These are phyloP conservation scores for Chaetodon auriga DNA, from an alignment of 2,113 vertebrate genomes.

Conservation along the genomic window DNA sequence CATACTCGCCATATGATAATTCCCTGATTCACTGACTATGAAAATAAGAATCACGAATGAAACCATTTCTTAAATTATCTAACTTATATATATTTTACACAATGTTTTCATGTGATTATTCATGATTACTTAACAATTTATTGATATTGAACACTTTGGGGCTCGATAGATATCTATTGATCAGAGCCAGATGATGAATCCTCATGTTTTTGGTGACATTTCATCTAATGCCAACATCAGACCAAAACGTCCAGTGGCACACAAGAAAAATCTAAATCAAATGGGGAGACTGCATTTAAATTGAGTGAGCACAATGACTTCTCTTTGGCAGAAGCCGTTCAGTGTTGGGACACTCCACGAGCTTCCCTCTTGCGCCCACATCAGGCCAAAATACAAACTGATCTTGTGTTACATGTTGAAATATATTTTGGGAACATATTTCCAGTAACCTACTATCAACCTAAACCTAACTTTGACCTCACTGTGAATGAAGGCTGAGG, in stretches of 20 bases:
- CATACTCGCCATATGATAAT: too few species aligned
- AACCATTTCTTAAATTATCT: not conserved
- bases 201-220: not conserved
- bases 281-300: not conserved
- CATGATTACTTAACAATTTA: not conserved
- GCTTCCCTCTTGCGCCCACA: conserved; percentile 27
- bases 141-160: not conserved
- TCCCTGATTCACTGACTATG: too few species aligned
- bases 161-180: not conserved
- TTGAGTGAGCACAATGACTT: not conserved
- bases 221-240: not conserved
- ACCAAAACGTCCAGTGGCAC: not conserved
- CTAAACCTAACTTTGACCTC: not conserved
- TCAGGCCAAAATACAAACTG: conserved; percentile 16
- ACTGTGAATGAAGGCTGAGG: not conserved
- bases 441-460: not conserved
- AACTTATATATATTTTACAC: not conserved
- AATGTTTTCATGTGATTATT: not conserved
- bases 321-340: not conserved
- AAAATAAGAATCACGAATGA: too few species aligned
- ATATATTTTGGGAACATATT: not conserved
- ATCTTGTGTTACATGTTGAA: not conserved
- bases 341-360: not conserved
- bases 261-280: not conserved
- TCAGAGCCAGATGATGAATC: not conserved